Conservation (phyloP, 2,888 invertebrate genomes). For the Asteroscopus sphinx region DNA sequence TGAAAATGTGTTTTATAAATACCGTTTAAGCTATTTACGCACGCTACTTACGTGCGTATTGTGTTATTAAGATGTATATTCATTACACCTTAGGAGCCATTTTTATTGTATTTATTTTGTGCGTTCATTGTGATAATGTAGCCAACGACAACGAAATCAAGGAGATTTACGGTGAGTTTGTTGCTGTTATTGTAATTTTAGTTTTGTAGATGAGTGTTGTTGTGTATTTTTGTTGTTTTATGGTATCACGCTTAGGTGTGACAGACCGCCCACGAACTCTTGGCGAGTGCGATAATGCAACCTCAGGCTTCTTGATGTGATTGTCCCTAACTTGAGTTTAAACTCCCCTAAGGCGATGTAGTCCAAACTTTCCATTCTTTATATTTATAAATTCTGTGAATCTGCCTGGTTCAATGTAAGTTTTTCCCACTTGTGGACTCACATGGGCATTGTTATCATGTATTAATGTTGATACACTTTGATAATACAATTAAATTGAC, state of each 20-base stretch:
- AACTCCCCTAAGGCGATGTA: too few relatives aligned
- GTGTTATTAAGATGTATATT: conserved; percentile 84
- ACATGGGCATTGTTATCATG: conserved; percentile 40
- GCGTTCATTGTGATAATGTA: conserved; percentile 89
- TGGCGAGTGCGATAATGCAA: conserved; percentile 14
- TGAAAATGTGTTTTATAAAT: conserved; percentile 85
- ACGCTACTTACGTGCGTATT: conserved; percentile 77
- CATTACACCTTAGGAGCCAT: conserved; percentile 87
- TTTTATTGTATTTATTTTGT: conserved; percentile 89
- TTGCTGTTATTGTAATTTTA: conserved; percentile 28
- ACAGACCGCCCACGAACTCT: conserved; percentile 63
- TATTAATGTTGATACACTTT: background rate
- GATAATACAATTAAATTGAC: background rate
- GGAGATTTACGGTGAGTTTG: conserved; percentile 85
- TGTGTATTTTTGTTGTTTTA: conserved; percentile 30
- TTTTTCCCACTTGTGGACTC: conserved; percentile 17
- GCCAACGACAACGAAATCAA: conserved; percentile 87
- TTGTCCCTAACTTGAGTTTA: conserved; percentile 16
- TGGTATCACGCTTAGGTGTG: conserved; percentile 43
- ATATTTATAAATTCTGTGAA: conserved; percentile 6
- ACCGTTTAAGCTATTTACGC: conserved; percentile 77
- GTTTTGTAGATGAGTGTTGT: conserved; percentile 7
- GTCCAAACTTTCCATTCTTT: conserved; percentile 9
- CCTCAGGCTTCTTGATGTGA: conserved; percentile 18
- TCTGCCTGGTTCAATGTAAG: conserved; percentile 10